phyloP scores from a whole-genome alignment of 2,888 invertebrate genomes.

The Drosophila mercatorum region DNA sequence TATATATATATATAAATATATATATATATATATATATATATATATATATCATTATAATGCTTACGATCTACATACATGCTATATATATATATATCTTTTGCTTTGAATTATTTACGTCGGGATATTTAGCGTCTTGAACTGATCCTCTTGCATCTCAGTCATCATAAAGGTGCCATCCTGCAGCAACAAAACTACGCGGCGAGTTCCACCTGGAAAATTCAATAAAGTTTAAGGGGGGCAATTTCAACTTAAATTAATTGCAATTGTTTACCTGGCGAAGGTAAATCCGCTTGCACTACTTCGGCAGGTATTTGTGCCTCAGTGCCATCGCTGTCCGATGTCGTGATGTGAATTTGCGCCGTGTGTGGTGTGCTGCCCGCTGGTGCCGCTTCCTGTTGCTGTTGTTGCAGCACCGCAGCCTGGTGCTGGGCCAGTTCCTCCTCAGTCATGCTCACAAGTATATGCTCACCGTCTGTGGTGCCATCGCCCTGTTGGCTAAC shows the following conservation, averaged over 20 bases:
- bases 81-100: constrained; percentile 30
- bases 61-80: constrained; percentile 44
- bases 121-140: constrained; percentile 86
- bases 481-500: constrained; percentile 81
- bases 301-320: constrained; percentile 93
- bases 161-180: constrained; percentile 94
- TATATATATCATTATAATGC: constrained; percentile 31
- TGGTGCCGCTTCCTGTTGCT: constrained; percentile 44
- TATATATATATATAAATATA: constrained; percentile 6
- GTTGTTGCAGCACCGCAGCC: constrained; percentile 66
- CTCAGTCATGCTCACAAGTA: constrained; percentile 82
- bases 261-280: constrained; percentile 89
- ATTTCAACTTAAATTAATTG: not conserved
- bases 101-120: constrained; percentile 77
- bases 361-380: constrained; percentile 58
- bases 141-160: constrained; percentile 94
- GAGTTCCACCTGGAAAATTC: constrained; percentile 88
- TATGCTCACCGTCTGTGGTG: constrained; percentile 74
- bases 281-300: constrained; percentile 93
- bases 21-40: constrained; percentile 4
- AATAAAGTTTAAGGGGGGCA: not conserved
- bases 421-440: constrained; percentile 81
- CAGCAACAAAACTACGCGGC: constrained; percentile 92
- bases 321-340: constrained; percentile 85
- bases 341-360: constrained; percentile 69